Evolutionary conservation across 2,888 invertebrate species (phyloP).

Genomic region (Apantesis nais): DNA sequence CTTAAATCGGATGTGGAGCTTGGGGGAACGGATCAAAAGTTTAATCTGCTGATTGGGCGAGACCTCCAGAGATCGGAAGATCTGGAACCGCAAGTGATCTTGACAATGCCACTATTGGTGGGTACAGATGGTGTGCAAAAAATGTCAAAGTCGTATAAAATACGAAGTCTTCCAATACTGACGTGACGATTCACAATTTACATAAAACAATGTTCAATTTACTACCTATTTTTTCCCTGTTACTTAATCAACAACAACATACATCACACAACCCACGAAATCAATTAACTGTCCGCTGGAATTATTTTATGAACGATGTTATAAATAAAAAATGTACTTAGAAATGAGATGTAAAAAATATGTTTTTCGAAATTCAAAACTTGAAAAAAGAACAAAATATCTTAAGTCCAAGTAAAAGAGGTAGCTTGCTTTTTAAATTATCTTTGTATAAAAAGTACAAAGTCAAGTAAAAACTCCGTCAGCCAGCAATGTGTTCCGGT

Average conservation of each 20-base stretch:
- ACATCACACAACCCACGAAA: too few species aligned
- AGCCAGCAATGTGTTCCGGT: constrained; percentile 45
- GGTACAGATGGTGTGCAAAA: too few species aligned
- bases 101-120: too few species aligned
- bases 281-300: neutral
- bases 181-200: neutral
- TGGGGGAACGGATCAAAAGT: too few species aligned
- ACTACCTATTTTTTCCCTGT: neutral
- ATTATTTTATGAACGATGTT: neutral
- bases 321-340: neutral
- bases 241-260: neutral
- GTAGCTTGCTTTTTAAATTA: constrained; percentile 22
- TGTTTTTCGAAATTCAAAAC: constrained; percentile 12
- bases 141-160: neutral
- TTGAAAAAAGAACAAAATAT: constrained; percentile 14
- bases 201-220: neutral
- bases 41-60: too few species aligned
- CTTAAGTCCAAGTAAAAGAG: constrained; percentile 12
- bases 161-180: neutral
- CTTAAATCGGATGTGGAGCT: too few species aligned
- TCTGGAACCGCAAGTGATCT: too few species aligned
- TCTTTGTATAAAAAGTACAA: constrained; percentile 33
- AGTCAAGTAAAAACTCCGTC: constrained; percentile 43
- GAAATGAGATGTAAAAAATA: neutral
- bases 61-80: too few species aligned